Conservation (phyloP, 2,113 vertebrate genomes). For the Aptenodytes forsteri region DNA sequence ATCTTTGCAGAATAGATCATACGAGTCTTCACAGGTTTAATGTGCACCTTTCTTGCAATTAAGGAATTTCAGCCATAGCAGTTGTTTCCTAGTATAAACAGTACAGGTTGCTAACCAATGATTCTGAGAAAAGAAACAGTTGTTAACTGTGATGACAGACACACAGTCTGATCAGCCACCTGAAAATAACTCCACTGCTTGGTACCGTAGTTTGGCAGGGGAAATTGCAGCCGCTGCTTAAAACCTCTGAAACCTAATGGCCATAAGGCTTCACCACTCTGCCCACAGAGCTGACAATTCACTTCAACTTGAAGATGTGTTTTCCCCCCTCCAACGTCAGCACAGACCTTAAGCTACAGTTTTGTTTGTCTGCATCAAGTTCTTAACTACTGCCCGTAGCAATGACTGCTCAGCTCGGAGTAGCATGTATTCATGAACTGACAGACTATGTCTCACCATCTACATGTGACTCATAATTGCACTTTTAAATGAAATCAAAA, state of each 20-base stretch:
- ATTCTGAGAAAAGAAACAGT: neutral
- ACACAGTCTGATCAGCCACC: neutral
- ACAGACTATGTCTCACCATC: neutral
- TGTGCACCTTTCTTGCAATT: fast-evolving
- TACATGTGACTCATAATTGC: neutral
- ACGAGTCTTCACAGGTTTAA: neutral
- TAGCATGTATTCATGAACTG: fast-evolving
- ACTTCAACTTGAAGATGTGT: fast-evolving
- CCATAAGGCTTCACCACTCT: neutral
- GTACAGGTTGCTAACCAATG: neutral
- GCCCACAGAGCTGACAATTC: fast-evolving
- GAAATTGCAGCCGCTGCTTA: neutral
- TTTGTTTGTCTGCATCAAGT: neutral
- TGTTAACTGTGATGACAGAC: neutral
- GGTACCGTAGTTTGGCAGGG: neutral
- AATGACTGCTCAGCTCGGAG: neutral
- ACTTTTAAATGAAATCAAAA: neutral
- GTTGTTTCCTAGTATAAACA: neutral
- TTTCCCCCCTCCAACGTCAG: neutral
- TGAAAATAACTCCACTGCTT: neutral
- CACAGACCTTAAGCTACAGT: neutral
- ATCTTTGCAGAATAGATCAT: neutral
- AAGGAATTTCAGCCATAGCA: fast-evolving
- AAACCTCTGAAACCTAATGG: neutral
- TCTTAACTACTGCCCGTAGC: neutral